Evolutionary conservation across 2,888 invertebrate genomes (phyloP).

Genomic region (Malthinus flaveolus): DNA sequence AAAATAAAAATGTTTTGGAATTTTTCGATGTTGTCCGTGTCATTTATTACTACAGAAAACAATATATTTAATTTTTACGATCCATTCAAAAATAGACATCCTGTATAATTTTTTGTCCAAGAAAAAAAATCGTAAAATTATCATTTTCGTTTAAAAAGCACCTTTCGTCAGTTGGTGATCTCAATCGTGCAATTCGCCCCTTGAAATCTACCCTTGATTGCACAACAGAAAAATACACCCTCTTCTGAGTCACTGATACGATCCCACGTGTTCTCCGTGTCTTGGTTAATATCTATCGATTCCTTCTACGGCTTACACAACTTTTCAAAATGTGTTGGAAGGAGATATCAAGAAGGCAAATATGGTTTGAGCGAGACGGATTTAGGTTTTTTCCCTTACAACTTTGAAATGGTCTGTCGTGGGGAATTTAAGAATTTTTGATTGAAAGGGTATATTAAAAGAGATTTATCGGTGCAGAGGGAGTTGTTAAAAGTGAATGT

Average conservation of each 20-base stretch:
- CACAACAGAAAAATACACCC: constrained; percentile 18
- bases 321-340: no score
- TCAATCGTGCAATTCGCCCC: background rate
- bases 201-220: constrained; percentile 11
- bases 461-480: background rate
- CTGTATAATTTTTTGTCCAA: no score
- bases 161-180: background rate
- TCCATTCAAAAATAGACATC: no score
- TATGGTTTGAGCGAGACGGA: background rate
- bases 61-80: no score
- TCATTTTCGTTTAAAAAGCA: background rate
- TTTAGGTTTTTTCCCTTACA: background rate
- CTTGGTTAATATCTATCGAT: background rate
- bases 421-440: constrained; percentile 1
- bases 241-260: constrained; percentile 24
- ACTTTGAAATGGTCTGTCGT: no score
- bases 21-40: no score
- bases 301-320: no score
- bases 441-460: background rate
- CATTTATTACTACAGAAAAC: no score
- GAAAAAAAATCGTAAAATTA: no score
- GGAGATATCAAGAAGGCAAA: background rate
- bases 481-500: no score
- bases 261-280: constrained; percentile 1
- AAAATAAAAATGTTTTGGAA: no score